Percentiles rank a stretch among this genome's conserved stretches.
These are phyloP conservation scores for Myripristis murdjan DNA, from an alignment of 2,797 vertebrate genomes.

Conservation along the genomic window DNA sequence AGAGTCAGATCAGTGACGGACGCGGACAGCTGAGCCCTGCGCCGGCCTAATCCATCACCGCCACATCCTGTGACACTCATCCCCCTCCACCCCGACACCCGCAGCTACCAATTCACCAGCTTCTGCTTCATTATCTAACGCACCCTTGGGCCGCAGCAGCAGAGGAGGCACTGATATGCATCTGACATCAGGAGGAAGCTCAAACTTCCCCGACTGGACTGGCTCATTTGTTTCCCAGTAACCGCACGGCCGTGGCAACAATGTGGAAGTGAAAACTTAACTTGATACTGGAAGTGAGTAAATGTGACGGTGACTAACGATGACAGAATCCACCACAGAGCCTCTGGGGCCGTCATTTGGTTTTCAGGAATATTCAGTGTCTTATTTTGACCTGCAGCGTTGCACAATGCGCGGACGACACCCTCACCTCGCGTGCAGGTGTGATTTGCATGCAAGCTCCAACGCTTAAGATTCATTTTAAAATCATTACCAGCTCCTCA, in stretches of 20 bases:
- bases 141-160: not conserved
- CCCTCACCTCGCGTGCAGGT: too few species aligned
- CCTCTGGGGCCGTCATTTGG: not conserved
- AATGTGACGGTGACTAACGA: not conserved
- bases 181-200: slow-evolving; percentile 37
- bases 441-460: too few species aligned
- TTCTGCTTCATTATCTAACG: slow-evolving; percentile 23
- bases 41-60: slow-evolving; percentile 30
- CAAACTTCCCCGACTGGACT: slow-evolving; percentile 41
- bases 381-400: too few species aligned
- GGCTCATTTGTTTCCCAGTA: slow-evolving; percentile 34
- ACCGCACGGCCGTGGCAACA: not conserved
- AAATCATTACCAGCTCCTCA: too few species aligned
- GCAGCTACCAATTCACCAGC: slow-evolving; percentile 12
- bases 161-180: slow-evolving; percentile 8
- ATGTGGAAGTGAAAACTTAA: slow-evolving; percentile 29
- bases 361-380: not conserved
- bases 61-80: slow-evolving; percentile 38
- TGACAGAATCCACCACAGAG: not conserved
- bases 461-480: too few species aligned
- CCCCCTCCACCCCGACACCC: slow-evolving; percentile 4
- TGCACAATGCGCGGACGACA: too few species aligned
- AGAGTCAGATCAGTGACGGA: slow-evolving; percentile 33
- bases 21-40: slow-evolving; percentile 34
- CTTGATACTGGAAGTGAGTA: not conserved